A percentile compares a stretch with the other conserved stretches of the same genome.
phyloP scores from a whole-genome alignment of 2,113 vertebrate species.

The Sarotherodon lohbergeri region DNA sequence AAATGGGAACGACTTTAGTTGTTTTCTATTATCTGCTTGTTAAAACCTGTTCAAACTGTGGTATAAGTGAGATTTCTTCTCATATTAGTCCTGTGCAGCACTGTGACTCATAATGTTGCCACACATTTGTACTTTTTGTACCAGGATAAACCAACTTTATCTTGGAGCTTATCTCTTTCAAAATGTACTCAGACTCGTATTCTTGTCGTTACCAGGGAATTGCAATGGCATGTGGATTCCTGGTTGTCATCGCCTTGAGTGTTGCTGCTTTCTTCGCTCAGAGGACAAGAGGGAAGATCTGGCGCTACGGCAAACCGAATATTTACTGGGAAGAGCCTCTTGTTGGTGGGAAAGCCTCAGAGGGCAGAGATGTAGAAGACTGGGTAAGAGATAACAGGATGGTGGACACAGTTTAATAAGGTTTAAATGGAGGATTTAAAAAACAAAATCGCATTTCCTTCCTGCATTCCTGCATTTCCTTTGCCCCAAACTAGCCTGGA shows the following conservation, averaged over 20 bases:
- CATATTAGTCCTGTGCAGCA: not conserved
- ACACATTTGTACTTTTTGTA: not conserved
- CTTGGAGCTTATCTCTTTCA: conserved; percentile 2
- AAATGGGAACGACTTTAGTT: not conserved
- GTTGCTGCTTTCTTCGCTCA: conserved; percentile 79
- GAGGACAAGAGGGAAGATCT: conserved; percentile 82
- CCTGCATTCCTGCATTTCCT: not conserved
- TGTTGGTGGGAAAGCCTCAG: conserved; percentile 49
- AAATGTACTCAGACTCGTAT: not conserved
- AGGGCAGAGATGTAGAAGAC: conserved; percentile 86
- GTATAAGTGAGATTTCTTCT: not conserved
- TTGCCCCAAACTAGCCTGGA: conserved; percentile 13
- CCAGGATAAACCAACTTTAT: not conserved
- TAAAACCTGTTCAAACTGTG: not conserved
- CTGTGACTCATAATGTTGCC: not conserved
- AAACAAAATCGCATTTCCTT: not conserved
- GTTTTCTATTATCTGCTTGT: fast-evolving
- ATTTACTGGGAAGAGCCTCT: conserved; percentile 80
- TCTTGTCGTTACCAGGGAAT: conserved; percentile 68
- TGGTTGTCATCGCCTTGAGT: conserved; percentile 76
- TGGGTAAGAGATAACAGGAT: conserved; percentile 76
- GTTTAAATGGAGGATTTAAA: conserved; percentile 31
- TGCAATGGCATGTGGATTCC: conserved; percentile 85
- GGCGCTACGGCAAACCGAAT: conserved; percentile 82
- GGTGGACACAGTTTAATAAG: not conserved